Conservation (phyloP, 2,797 vertebrate genomes). For the Aselliscus stoliczkanus region DNA sequence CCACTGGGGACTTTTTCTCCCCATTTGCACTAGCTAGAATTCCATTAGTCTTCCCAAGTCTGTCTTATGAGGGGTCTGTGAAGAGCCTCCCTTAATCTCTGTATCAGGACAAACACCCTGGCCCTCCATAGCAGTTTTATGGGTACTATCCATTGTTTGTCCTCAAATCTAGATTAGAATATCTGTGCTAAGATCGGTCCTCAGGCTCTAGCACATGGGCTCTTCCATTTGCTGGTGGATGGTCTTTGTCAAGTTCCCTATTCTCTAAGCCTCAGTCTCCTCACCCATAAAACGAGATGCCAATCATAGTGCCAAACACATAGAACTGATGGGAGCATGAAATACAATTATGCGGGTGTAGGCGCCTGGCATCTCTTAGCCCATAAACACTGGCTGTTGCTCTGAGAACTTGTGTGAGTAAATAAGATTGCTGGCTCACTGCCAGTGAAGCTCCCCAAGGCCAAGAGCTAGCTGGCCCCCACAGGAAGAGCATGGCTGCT, state of each 20-base stretch:
- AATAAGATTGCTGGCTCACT: not conserved
- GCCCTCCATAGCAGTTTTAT: not conserved
- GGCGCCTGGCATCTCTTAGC: too few relatives aligned
- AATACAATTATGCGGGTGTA: not conserved
- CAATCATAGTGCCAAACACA: not conserved
- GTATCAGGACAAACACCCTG: not conserved
- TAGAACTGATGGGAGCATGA: not conserved
- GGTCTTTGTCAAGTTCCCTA: not conserved
- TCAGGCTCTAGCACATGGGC: not conserved
- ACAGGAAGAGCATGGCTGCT: not conserved
- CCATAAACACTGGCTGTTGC: not conserved
- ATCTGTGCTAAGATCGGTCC: not conserved
- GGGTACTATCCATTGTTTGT: not conserved
- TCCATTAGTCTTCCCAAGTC: not conserved
- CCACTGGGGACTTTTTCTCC: not conserved
- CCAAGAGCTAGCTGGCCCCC: not conserved
- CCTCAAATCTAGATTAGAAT: not conserved
- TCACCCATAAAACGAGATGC: not conserved
- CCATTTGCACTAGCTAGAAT: not conserved
- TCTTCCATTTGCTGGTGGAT: not conserved
- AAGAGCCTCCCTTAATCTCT: not conserved
- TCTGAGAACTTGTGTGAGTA: not conserved
- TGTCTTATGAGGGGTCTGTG: not conserved
- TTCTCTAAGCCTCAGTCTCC: not conserved
- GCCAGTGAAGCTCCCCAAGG: not conserved